Conservation (phyloP, 2,797 vertebrate species). For the Eleutherodactylus coqui region DNA sequence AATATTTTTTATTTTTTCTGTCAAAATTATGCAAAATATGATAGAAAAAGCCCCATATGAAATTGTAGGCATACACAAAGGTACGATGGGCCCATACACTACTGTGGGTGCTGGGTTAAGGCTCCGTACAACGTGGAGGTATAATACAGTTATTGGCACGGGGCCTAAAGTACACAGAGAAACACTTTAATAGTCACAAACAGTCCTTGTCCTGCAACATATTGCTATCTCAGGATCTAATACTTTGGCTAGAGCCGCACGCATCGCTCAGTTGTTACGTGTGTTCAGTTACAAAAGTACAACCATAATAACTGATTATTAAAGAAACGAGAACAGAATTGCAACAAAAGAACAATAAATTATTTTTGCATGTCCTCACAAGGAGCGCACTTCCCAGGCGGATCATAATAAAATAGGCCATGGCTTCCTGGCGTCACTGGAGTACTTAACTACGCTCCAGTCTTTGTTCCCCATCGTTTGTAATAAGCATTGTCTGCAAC, state of each 20-base stretch:
- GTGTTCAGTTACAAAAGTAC: background rate
- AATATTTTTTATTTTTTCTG: no score
- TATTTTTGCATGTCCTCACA: background rate
- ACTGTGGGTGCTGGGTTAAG: background rate
- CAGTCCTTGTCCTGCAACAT: no score
- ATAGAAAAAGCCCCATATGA: no score
- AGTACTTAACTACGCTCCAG: background rate
- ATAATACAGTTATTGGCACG: no score
- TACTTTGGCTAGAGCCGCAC: background rate
- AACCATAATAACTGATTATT: background rate
- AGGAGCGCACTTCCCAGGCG: background rate
- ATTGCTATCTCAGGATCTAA: background rate
- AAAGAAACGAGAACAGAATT: background rate
- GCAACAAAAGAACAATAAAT: background rate
- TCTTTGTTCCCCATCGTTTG: conserved; percentile 1
- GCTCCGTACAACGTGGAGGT: background rate
- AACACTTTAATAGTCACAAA: background rate
- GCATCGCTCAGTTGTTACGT: background rate
- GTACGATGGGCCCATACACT: background rate
- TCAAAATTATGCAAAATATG: no score
- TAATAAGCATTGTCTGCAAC: background rate
- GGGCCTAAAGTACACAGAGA: background rate
- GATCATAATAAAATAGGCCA: conserved; percentile 13
- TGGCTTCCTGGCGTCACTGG: background rate
- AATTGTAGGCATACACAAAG: no score